Evolutionary conservation across 2,888 invertebrate species (phyloP).

Genomic region (Didymodactylos carnosus): DNA sequence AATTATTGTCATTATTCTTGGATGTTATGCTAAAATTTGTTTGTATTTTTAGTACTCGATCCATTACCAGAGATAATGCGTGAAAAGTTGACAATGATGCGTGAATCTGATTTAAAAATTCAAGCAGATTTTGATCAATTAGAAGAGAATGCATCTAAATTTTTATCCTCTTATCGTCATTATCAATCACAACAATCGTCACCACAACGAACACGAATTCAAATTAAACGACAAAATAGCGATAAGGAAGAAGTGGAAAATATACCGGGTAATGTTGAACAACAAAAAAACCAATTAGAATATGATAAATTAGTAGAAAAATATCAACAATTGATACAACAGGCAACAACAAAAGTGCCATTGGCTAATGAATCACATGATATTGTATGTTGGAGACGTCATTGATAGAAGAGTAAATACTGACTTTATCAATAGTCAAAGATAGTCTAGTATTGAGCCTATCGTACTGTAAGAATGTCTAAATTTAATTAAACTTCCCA

Average conservation of each 20-base stretch:
- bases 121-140: conserved; percentile 53
- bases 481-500: too few relatives aligned
- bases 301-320: neutral
- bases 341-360: neutral
- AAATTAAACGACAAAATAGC: too few relatives aligned
- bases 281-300: neutral
- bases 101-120: conserved; percentile 86
- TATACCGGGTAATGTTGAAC: too few relatives aligned
- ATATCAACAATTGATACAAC: neutral
- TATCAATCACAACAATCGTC: neutral
- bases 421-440: neutral
- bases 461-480: too few relatives aligned
- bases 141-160: neutral
- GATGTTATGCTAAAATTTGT: conserved; percentile 3
- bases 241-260: too few relatives aligned
- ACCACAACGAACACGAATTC: too few relatives aligned
- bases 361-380: neutral
- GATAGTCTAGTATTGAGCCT: too few relatives aligned
- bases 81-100: conserved; percentile 89
- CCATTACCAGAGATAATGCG: conserved; percentile 87
- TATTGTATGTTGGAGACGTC: too few relatives aligned
- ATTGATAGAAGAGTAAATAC: too few relatives aligned
- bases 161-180: neutral
- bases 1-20: neutral
- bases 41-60: conserved; percentile 60